phyloP scores from a whole-genome alignment of 2,888 invertebrate species.

The Brachyopa scutellaris region DNA sequence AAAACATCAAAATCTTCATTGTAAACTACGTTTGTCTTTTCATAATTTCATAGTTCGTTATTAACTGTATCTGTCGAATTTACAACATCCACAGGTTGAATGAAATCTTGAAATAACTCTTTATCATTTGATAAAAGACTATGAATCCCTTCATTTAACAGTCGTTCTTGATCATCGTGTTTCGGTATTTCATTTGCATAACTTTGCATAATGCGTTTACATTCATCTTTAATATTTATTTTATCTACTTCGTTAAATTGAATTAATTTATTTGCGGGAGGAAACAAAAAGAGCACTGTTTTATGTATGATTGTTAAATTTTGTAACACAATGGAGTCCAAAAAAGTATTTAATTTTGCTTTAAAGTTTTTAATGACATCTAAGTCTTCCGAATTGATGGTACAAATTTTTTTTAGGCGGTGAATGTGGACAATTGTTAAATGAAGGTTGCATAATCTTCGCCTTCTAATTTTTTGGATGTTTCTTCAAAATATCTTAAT shows the following conservation, averaged over 20 bases:
- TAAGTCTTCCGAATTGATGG: not conserved
- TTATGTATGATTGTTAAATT: constrained; percentile 36
- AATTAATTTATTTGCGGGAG: constrained; percentile 42
- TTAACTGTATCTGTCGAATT: constrained; percentile 12
- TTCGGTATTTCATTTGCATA: not conserved
- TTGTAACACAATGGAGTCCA: not conserved
- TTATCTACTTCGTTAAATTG: constrained; percentile 32
- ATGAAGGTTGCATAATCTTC: too few species aligned
- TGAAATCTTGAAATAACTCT: constrained; percentile 20
- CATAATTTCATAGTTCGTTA: constrained; percentile 2
- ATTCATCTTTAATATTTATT: constrained; percentile 22
- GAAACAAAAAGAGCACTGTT: constrained; percentile 44
- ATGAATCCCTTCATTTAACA: constrained; percentile 6
- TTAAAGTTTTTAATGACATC: not conserved
- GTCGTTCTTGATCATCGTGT: not conserved
- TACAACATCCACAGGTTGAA: constrained; percentile 12
- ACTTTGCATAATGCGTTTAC: not conserved
- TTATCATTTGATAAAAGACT: not conserved
- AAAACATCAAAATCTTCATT: too few species aligned
- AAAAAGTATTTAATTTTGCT: not conserved
- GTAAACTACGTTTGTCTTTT: too few species aligned
- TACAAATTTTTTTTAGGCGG: not conserved
- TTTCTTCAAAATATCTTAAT: too few species aligned
- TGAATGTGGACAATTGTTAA: too few species aligned
- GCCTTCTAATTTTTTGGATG: too few species aligned